Base-by-base conservation (phyloP, 2,888 invertebrate genomes). In the Drosophila paranaensis region DNA sequence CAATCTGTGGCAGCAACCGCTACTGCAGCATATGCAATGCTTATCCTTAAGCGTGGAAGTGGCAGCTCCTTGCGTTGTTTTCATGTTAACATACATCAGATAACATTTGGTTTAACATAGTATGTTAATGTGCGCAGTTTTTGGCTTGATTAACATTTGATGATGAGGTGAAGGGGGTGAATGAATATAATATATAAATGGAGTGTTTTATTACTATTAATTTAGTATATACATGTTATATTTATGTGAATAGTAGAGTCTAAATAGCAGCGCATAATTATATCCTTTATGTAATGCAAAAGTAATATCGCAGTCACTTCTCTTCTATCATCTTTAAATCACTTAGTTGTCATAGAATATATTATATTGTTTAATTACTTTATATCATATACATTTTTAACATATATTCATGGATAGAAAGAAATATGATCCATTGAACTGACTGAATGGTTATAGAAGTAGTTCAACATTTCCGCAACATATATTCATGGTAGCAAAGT, bases 1-100 rank as follows among this genome's bases (percentile, higher is more conserved):
- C 73, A 63, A 67, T 57, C 46, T 77, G 77, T 64, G 54, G 75
- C 66, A 66, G 64, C 51, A 25, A 39, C 64, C 39, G 16, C 46
- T 14, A 39, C 35, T 20, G 53, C 30, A 57, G 48, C 71, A 64
- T 50, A 55, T 60, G 53, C 35, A 25, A 1, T 25, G 35, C 33
- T 37, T 53, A 35, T 8, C 27, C 16, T 37, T 20, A 43, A 42
- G 51, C 33, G 54, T 39, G 54, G 16, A 30, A 51, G 45, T 16
- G 25, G 39, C 54, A 60, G 50, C 37, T 55, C 40, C 20, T 55
- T 39, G 42, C 43, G 20, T 30, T 11, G 6, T 5, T 45, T 9
- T 39, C 16, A 51, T 62, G 10, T 8, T 10, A 16, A 20, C 20
- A 27, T 27, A 35, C n/a, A 20, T 33, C 30, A 30, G 37, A 37